Base-by-base conservation (phyloP, 2,797 vertebrate species). In the Paratrypauchen microcephalus region DNA sequence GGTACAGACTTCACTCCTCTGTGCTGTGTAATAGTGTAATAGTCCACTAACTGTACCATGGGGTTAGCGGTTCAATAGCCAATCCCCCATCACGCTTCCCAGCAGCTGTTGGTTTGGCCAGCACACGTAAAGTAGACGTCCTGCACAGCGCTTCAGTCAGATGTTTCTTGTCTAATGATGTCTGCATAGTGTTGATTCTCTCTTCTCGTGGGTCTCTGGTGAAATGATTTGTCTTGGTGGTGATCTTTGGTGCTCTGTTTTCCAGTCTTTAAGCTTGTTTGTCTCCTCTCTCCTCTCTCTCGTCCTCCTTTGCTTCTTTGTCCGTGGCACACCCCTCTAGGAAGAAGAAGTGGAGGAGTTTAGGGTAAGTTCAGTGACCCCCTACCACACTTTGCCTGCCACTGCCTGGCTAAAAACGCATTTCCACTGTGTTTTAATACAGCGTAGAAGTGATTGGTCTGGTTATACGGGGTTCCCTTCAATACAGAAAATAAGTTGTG, bases 321-420 rank as follows among this genome's bases (percentile, higher is more conserved):
- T 95, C 94, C 95, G 92, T 95, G 96, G 96, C 95, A 94, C 92
- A 95, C 69, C 77, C 94, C 92, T 58, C 87, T 95, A 99, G 98
- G 96, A 99, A 99, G 97, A 99, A 99, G 97, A 99, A 99, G 77
- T 99, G 98, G 98, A 95, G 97, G 91, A 99, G 98, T 95, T 92
- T 99, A 93, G 98, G 97, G 98, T 99, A 96, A 99, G 97, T 99
- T 85, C 81, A 92, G 93, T 92, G 92, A 93, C 76, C 77, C 83
- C 76, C 82, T 78, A 72, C 71, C 65, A 81, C 83, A 81, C 88
- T 78, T 86, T 80, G 79, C n/a, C 87, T 86, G 78, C 70, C 72
- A 84, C 87, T 79, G 79, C 76, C 89, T 78, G 84, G 90, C 88
- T 61, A 9, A 68, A 45, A 41, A 16, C 23, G 1, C 23, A 26